Percentiles rank a stretch among this genome's conserved stretches.
These are phyloP conservation scores for Luperina testacea DNA, from an alignment of 2,888 invertebrate genomes.

Conservation along the genomic window DNA sequence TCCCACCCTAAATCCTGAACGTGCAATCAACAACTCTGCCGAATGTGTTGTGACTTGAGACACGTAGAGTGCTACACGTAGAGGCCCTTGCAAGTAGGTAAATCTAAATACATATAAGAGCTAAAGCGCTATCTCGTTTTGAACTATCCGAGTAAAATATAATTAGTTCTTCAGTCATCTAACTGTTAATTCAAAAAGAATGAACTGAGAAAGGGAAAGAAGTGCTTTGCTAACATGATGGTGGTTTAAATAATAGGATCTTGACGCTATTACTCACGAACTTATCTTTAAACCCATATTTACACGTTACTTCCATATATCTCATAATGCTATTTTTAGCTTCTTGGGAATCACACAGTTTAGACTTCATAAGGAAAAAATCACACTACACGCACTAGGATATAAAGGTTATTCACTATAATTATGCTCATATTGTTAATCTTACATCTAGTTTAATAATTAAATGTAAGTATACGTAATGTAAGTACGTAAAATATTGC, in stretches of 20 bases:
- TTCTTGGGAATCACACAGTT: conserved; percentile 16
- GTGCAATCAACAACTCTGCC: conserved; percentile 38
- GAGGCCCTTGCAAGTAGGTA: conserved; percentile 4
- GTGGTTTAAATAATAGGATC: not conserved
- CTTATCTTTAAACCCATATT: not conserved
- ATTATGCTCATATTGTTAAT: not conserved
- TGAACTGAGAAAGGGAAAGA: not conserved
- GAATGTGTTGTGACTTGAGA: conserved; percentile 55
- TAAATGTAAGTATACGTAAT: no score
- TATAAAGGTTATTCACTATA: conserved; percentile 2
- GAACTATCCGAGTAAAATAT: not conserved
- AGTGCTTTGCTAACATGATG: not conserved
- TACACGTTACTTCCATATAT: conserved; percentile 8
- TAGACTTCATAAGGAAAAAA: conserved; percentile 36
- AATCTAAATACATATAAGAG: conserved; percentile 1
- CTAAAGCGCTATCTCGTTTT: not conserved
- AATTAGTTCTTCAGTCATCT: not conserved
- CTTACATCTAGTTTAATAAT: not conserved
- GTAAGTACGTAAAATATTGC: not conserved
- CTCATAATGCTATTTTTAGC: not conserved
- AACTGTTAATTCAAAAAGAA: not conserved
- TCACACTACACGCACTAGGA: not conserved
- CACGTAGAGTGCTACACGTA: conserved; percentile 45
- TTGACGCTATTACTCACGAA: not conserved
- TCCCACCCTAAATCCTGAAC: conserved; percentile 38